Evolutionary conservation across 2,888 invertebrate species (phyloP), one percentile per base, ranked within the genome.

Genomic region (Mystacides longicornis): DNA sequence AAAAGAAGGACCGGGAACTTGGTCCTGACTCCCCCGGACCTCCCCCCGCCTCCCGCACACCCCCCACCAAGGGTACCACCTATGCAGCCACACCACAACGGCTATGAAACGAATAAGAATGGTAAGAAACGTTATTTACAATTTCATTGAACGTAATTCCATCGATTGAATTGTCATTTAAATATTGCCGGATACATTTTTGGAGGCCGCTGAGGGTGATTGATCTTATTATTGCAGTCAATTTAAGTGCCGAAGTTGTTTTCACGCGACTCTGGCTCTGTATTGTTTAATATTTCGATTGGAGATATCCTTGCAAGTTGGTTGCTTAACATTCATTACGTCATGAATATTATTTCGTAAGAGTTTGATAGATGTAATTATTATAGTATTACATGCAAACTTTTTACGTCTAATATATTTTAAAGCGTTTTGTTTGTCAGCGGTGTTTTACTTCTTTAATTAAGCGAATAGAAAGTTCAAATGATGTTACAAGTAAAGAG

Each of bases 1-100:
- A 85, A 86, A 66, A 77, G 91, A 60, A 78, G 89, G 63, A 91
- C 91, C 42, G 92, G 92, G 9, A 90, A 90, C 70, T 77, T 86
- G 49, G 73, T 74, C 64, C 77, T 75, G 47, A 20, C 43, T 22
- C 49, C 54, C 19, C 45, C 49, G 9, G 43, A 23, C 19, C 49
- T 21, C 20, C 49, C 54, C 7, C 49, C 49, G 7, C 45, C 49
- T 18, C 49, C 42, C 7, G 19, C 49, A 5, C 49, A 49, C 4
- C 48, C 37, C 14, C 33, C 33, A 5, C 50, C 50, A 16, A 11
- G 33, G 7, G 50, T 21, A 2, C 50, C 43, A 37, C 48, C 48
- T n/a, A 23, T 48, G 18, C 48, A 48, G 23, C 22, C 14, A 23
- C 23, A 48, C 23, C 23, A 48, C 23, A 45, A 45, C 20, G 45